Evolutionary conservation across 2,888 invertebrate genomes (phyloP), one percentile per base, ranked within the genome.

Genomic region (Steromphala cineraria): DNA sequence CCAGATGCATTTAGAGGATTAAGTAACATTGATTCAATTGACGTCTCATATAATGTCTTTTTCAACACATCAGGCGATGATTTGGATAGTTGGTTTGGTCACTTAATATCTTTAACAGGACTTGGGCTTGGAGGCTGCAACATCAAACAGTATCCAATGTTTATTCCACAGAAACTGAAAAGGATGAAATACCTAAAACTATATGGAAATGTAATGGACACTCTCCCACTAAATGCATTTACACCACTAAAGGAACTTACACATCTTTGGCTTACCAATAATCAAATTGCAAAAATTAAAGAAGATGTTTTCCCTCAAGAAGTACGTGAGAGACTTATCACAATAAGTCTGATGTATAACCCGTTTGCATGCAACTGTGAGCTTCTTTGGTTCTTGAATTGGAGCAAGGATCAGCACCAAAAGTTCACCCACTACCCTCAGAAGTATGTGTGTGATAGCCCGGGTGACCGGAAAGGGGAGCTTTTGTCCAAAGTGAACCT

Each of bases 341-440:
- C 28, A 2, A 28, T 24, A 28, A 15, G 15, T 28, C 17, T 62
- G 15, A 62, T 62, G 62, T 28, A 62, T 17, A 62, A 62, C 28
- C 62, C 62, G 15, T 62, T 62, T 62, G 62, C 62, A 62, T 62
- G 62, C 17, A 24, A 62, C 62, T 62, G 62, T 62, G 62, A 62
- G 28, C 62, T 62, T n/a, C 62, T 62, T 28, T 62, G 62, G 62
- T 62, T 62, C 28, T 15, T 62, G 24, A 62, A 10, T 0, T 62
- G 62, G 62, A 62, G 15, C 24, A 62, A 62, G 62, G 13, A 24
- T 3, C 28, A 62, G 4, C 28, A 17, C 28, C 19, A 62, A 3
- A 62, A 24, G 10, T 62, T 62, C 28, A 24, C 13, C 24, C 28
- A 28, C 24, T 62, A 62, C n/a, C 62, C 62, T 13, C 10, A 62